Base-by-base conservation (phyloP, 2,797 vertebrate species). In the Sebastiscus albofasciatus region DNA sequence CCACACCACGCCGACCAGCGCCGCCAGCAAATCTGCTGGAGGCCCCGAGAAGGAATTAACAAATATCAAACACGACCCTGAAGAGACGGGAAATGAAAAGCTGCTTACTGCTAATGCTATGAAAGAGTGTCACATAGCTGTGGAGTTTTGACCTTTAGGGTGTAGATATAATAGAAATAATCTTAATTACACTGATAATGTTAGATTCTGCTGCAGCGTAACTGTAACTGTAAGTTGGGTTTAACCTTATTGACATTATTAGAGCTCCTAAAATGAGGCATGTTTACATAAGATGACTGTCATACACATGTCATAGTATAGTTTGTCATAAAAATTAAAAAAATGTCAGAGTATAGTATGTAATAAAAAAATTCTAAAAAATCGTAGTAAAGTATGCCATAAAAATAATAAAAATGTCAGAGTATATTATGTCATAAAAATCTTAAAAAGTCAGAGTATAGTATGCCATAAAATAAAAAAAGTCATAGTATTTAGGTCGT, bases 11-110 rank as follows among this genome's bases (percentile, higher is more conserved):
- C 13, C 4, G 42, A 79, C 33, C 46, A 59, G 42, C 27, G 8
- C 1, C 8, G 22, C 59, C 54, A 71, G 29, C 31, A 84, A 89
- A 87, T 79, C 76, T 75, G 77, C 84, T 68, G 70, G 33, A 85
- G 81, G 77, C 82, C 29, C n/a, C 12, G 1, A 24, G 54, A 55
- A 65, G 68, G 79, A 80, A 72, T 75, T 34, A 74, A 65, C 26
- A 64, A 34, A 1, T 22, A 49, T 62, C 72, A 59, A 58, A 34
- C 46, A 1, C 4, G 18, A 22, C 33, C 70, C 16, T 27, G 4
- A 59, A 33, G 39, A 72, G 14, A 74, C 2, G 12, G 46, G 20
- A 80, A 52, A 42, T 72, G 34, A 82, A 71, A 85, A 67, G 62
- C 62, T 61, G 10, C 24, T 46, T 36, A 6, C 13, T n/a, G 33